Evolutionary conservation across 2,888 invertebrate species (phyloP), one percentile per base, ranked within the genome.

Genomic region (Eristalinus aeneus): DNA sequence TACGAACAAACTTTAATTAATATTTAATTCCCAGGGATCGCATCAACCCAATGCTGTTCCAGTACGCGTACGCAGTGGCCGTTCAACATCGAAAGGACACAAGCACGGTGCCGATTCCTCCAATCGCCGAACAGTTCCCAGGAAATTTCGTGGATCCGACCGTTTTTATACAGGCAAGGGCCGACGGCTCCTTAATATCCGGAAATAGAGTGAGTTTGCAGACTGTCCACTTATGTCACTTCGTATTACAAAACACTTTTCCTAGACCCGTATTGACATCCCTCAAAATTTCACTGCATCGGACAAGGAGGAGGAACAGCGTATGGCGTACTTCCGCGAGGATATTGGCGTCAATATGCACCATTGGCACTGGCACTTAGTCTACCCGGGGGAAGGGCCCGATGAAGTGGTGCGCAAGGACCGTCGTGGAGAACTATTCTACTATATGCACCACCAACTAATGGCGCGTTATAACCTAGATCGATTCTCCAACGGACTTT

Each of bases 351-450:
- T 97, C 89, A 97, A 97, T 93, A 95, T 97, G 68, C 97, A 97
- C 91, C 97, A 97, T 91, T 97, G 97, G 97, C 97, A 97, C 91
- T 97, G 97, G 97, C 97, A 97, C 92, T 94, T 97, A 88, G 97
- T 97, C 0, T 97, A 97, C 91, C 97, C 97, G 0, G 95, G 95
- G 90, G 94, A 95, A 76, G 94, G 95, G 0, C 93, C 94, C 20
- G 90, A 90, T 12, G 92, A 93, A 54, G 94, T 96, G 54, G 96
- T 97, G 4, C 93, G 94, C 65, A 97, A 97, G 90, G 95, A 96
- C 91, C 94, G 96, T 80, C 94, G 96, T 54, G 96, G 96, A 12
- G 96, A 96, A 91, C 92, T 96, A 1, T 96, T 96, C 91, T 96
- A 94, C 89, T 96, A 95, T 90, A 96, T 96, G 95, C 96, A 96